Evolutionary conservation across 2,113 vertebrate genomes (phyloP), one percentile per base, ranked within the genome.

Genomic region (Prochilodus magdalenae): DNA sequence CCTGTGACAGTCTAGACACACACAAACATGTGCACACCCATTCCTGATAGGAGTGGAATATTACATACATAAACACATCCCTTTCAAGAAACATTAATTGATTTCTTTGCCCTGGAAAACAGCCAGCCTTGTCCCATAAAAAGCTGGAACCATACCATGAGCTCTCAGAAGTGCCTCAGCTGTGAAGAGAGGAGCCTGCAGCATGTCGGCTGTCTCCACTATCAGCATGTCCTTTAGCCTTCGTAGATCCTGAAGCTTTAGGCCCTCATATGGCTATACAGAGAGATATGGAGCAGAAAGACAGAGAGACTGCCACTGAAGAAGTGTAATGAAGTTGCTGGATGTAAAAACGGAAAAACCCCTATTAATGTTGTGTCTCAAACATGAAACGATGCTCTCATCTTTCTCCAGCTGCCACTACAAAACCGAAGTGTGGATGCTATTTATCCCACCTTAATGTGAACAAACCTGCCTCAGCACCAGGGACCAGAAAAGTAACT

Each of bases 151-250:
- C 75, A 82, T 98, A 99, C 98, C 97, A 63, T 98, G 96, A 86
- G 98, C 97, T 82, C 98, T 95, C 62, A 99, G 96, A 51, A 99
- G 93, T 75, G 96, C 98, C 91, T 99, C 98, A 81, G 97, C 97
- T 86, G 97, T 98, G 82, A 99, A 99, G 12, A 99, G 95, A 0
- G 98, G 98, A 40, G 97, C 96, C 88, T 99, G 98, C 77, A 99
- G 94, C 98, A 99, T 99, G 93, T 99, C 98, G 36, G 98, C 97
- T 29, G 97, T 97, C 92, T 99, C 97, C 91, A 99, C 97, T 0
- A 99, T 99, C 91, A 99, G 93, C 97, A 98, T 98, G 89, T 99
- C 97, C 92, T 99, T 99, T 75, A 99, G 91, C 83, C 93, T 93
- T n/a, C 97, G 94, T 65, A 99, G 91, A 84, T 99, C 98, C 88